Evolutionary conservation across 2,113 vertebrate species (phyloP).

Genomic region (Corapipo altera): DNA sequence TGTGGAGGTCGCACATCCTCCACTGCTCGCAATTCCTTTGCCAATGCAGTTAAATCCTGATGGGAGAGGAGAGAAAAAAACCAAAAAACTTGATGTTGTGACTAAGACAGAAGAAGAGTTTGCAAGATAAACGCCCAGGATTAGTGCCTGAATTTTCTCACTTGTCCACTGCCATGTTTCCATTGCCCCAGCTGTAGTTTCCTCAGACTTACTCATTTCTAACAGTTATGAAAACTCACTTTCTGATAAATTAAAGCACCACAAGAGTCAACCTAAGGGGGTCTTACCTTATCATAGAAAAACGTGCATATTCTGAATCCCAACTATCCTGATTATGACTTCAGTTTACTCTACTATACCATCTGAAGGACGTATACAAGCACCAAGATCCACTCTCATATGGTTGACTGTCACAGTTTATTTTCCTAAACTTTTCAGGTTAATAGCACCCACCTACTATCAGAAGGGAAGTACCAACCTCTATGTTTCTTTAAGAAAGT

Average conservation of each 20-base stretch:
- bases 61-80: not conserved
- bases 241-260: not conserved
- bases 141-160: fast-evolving
- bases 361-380: not conserved
- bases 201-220: not conserved
- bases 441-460: not conserved
- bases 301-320: not conserved
- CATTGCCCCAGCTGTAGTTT: not conserved
- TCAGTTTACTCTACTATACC: not conserved
- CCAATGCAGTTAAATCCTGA: constrained; percentile 93
- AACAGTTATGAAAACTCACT: not conserved
- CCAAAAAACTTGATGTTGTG: not conserved
- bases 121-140: not conserved
- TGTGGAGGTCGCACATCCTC: constrained; percentile 93
- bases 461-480: not conserved
- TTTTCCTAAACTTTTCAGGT: not conserved
- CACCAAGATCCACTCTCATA: not conserved
- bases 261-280: not conserved
- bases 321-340: not conserved
- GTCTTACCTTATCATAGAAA: not conserved
- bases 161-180: not conserved
- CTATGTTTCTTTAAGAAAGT: not conserved
- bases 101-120: not conserved
- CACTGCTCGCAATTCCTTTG: constrained; percentile 93
- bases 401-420: not conserved